Base-by-base conservation (phyloP, 2,888 invertebrate genomes). In the Harmothoe impar region DNA sequence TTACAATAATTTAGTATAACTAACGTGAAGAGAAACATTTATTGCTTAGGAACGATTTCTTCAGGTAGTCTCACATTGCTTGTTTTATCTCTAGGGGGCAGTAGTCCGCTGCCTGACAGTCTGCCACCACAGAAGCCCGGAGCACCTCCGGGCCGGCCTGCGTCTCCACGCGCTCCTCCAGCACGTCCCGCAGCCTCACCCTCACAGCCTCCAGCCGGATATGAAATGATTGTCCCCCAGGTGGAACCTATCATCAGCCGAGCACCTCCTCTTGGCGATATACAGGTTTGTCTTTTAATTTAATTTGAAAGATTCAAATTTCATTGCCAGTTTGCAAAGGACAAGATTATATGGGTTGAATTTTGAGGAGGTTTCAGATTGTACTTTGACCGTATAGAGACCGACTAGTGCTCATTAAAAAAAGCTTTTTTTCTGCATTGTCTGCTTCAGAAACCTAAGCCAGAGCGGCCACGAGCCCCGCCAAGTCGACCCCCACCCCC, bases 401-500 rank as follows among this genome's bases (percentile, higher is more conserved):
- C 17, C 17, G 54, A 52, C 54, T n/a, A n/a, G n/a, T n/a, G n/a
- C 54, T 52, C 54, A 10, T 52, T 52, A 15, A 17, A 17, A 15
- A 52, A 52, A 52, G 54, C 17, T 52, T 52, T 17, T 52, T 52
- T 52, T 15, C 17, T 52, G 54, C 29, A 1, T 31, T 29, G 3
- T 77, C 77, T 77, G 0, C 7, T 77, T 25, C 31, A 86, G 84
- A 94, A 93, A 35, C 91, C 91, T 1, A 89, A 89, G 10, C 95
- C 95, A 3, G 94, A 95, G 31, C 94, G 95, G 52, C 95, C 95
- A 17, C 92, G 92, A 29, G 94, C 94, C 5, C 94, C 95, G 0
- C 95, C 95, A 20, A 93, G 93, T n/a, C 94, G 94, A 89, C 95
- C 95, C 0, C 95, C 95, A 0, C 95, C 95, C 7, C 90, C 94